These are phyloP conservation scores for Cerceris rybyensis DNA, from an alignment of 2,888 invertebrate genomes.

Conservation along the genomic window DNA sequence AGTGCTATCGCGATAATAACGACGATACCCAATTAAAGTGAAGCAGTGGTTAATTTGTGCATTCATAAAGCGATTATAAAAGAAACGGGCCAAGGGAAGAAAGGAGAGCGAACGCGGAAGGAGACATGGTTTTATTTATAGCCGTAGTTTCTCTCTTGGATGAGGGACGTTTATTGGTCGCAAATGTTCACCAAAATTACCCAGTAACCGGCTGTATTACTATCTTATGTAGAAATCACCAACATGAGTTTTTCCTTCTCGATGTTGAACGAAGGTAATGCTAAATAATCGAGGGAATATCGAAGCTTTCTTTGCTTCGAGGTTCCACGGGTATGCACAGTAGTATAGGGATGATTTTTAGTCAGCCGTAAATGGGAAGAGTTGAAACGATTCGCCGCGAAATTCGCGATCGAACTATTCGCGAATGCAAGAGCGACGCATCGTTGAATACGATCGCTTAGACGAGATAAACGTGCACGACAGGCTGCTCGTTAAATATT, in stretches of 20 bases:
- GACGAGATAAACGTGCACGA: too few species aligned
- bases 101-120: neutral
- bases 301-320: slow-evolving; percentile 21
- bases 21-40: slow-evolving; percentile 36
- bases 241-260: slow-evolving; percentile 7
- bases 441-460: too few species aligned
- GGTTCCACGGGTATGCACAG: neutral
- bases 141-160: slow-evolving; percentile 26
- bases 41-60: slow-evolving; percentile 15
- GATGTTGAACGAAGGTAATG: slow-evolving; percentile 5
- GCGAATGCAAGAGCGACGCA: too few species aligned
- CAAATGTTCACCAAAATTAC: slow-evolving; percentile 35
- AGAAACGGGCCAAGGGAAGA: neutral
- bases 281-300: slow-evolving; percentile 22
- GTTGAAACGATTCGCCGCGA: neutral
- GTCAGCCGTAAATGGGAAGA: neutral
- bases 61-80: neutral
- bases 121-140: slow-evolving; percentile 33
- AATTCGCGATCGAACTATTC: too few species aligned
- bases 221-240: slow-evolving; percentile 32
- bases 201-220: slow-evolving; percentile 1
- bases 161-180: slow-evolving; percentile 34
- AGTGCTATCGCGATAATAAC: slow-evolving; percentile 30
- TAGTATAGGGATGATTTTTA: neutral
- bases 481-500: too few species aligned